Evolutionary conservation across 2,888 invertebrate genomes (phyloP).

Genomic region (Noctua pronuba): DNA sequence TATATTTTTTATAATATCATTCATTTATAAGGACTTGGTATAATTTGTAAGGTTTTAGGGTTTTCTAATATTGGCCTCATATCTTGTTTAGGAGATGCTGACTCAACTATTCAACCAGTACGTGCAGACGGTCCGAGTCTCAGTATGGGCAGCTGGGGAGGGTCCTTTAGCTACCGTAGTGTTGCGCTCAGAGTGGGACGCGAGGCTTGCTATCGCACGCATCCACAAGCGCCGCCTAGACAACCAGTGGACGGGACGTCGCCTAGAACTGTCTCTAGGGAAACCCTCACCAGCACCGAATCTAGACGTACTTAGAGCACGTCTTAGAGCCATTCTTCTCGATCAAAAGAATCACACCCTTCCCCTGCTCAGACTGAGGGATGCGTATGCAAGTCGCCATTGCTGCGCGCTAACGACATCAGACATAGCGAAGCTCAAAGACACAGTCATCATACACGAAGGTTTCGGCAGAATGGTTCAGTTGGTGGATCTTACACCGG

Average conservation of each 20-base stretch:
- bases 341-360: conserved; percentile 94
- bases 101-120: conserved; percentile 83
- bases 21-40: not conserved
- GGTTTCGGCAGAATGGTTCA: conserved; percentile 86
- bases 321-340: conserved; percentile 93
- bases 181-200: conserved; percentile 93
- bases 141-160: conserved; percentile 84
- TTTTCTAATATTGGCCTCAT: conserved; percentile 8
- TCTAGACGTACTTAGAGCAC: conserved; percentile 91
- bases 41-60: not conserved
- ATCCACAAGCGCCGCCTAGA: conserved; percentile 95
- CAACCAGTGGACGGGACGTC: conserved; percentile 91
- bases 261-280: conserved; percentile 94
- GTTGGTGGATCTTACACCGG: conserved; percentile 82
- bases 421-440: conserved; percentile 93
- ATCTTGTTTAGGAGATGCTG: conserved; percentile 81
- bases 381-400: conserved; percentile 95
- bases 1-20: not conserved
- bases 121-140: conserved; percentile 81
- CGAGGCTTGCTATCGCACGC: conserved; percentile 94
- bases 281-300: conserved; percentile 91
- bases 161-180: conserved; percentile 92
- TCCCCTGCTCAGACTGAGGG: conserved; percentile 95
- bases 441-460: conserved; percentile 91
- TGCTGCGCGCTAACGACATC: conserved; percentile 94